These are phyloP conservation scores for Teleogryllus occipitalis DNA, from an alignment of 1,140 invertebrate species.

Conservation along the genomic window DNA sequence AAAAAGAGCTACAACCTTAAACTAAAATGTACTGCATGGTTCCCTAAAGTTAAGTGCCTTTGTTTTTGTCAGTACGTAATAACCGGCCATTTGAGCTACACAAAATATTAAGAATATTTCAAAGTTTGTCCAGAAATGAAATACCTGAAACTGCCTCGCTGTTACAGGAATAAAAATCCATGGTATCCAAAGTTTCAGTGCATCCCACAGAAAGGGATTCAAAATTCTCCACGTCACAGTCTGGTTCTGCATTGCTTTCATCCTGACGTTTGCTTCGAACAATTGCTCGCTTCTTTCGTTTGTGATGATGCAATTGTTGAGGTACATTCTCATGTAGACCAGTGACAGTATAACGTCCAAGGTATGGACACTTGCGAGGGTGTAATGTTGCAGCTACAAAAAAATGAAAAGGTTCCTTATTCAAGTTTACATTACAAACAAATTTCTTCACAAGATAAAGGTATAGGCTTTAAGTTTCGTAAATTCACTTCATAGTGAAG, in stretches of 20 bases:
- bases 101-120: not conserved
- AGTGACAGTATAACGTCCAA: constrained; percentile 36
- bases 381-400: constrained; percentile 38
- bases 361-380: constrained; percentile 41
- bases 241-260: not conserved
- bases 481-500: too few species aligned
- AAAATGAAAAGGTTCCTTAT: not conserved
- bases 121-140: not conserved
- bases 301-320: not conserved
- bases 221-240: constrained; percentile 39
- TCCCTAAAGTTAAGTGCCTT: too few species aligned
- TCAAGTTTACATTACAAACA: too few species aligned
- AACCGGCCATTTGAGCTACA: too few species aligned
- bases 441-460: too few species aligned
- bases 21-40: too few species aligned
- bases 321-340: constrained; percentile 18
- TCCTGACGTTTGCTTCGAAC: not conserved
- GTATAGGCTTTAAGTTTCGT: too few species aligned
- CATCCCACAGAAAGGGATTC: constrained; percentile 59
- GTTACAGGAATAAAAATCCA: constrained; percentile 60
- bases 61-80: too few species aligned
- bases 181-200: constrained; percentile 51
- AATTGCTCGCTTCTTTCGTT: not conserved
- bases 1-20: too few species aligned
- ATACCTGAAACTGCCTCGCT: constrained; percentile 42